Evolutionary conservation across 2,888 invertebrate genomes (phyloP).

Genomic region (Netelia inedita): DNA sequence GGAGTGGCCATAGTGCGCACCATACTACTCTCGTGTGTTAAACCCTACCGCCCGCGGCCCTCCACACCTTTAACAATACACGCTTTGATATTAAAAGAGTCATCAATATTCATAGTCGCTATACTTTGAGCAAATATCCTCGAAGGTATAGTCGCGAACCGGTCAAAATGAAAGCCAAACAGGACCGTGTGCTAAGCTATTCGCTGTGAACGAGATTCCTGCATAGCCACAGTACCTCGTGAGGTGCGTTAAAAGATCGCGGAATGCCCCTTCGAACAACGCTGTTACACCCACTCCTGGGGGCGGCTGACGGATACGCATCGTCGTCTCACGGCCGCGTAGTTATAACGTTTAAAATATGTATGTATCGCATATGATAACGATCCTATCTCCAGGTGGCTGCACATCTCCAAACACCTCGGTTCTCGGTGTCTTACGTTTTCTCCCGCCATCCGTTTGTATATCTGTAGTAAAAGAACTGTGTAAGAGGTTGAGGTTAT

Average conservation of each 20-base stretch:
- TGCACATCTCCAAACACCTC: background rate
- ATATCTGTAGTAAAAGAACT: conserved; percentile 2
- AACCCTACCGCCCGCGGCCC: no score
- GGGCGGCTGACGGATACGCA: background rate
- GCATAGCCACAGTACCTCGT: no score
- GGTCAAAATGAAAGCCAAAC: background rate
- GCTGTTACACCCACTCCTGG: background rate
- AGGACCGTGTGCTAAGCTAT: no score
- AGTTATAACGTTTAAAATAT: background rate
- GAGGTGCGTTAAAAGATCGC: no score
- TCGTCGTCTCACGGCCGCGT: background rate
- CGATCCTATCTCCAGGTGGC: background rate
- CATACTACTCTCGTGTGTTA: no score
- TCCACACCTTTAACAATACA: no score
- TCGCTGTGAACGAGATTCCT: no score
- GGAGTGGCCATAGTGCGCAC: no score
- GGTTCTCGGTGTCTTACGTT: background rate
- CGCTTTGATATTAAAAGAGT: no score
- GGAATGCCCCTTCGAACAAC: background rate
- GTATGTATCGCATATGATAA: background rate
- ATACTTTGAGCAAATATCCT: background rate
- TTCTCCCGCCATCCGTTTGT: background rate
- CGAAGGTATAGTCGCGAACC: background rate
- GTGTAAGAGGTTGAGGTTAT: background rate
- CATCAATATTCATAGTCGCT: background rate